Evolutionary conservation across 2,888 invertebrate genomes (phyloP), one percentile per base, ranked within the genome.

Genomic region (Zygogramma bicolorata): DNA sequence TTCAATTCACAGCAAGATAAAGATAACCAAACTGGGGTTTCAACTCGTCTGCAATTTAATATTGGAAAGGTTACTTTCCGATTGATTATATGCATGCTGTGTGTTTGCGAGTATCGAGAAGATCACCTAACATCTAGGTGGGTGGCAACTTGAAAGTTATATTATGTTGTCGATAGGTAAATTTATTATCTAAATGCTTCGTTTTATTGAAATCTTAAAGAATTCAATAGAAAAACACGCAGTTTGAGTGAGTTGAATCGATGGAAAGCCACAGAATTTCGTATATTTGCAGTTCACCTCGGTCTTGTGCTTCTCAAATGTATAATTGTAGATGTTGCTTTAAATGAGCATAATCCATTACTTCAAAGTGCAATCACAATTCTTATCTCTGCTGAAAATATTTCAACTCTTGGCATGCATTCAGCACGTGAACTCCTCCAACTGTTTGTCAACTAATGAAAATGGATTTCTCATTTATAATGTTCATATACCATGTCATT

Each of bases 11-110:
- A 70, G 74, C 13, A 38, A 38, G 66, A 74, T 73, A 61, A 62
- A 63, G 68, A 69, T 20, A 69, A 79, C 49, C 74, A 75, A 53
- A 13, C 70, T 18, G 65, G 70, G 7, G 46, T 58, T 34, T 60
- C 73, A 3, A 71, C 72, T 22, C 46, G 69, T 74, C 73, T 68
- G 70, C 70, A 53, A 65, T n/a, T n/a, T n/a, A n/a, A n/a, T n/a
- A n/a, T n/a, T n/a, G n/a, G n/a, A n/a, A n/a, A n/a, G n/a, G n/a
- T n/a, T n/a, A n/a, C n/a, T n/a, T n/a, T n/a, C n/a, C n/a, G n/a
- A n/a, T 72, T n/a, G 68, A 74, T 31, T 74, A 71, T 59, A 74
- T 73, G 73, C 70, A 71, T 58, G 27, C 15, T 13, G 34, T 74
- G 20, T 73, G 69, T 49, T 13, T 67, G 8, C 70, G 71, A 6